Evolutionary conservation across 2,797 vertebrate genomes (phyloP).

Genomic region (Anas flavirostris): DNA sequence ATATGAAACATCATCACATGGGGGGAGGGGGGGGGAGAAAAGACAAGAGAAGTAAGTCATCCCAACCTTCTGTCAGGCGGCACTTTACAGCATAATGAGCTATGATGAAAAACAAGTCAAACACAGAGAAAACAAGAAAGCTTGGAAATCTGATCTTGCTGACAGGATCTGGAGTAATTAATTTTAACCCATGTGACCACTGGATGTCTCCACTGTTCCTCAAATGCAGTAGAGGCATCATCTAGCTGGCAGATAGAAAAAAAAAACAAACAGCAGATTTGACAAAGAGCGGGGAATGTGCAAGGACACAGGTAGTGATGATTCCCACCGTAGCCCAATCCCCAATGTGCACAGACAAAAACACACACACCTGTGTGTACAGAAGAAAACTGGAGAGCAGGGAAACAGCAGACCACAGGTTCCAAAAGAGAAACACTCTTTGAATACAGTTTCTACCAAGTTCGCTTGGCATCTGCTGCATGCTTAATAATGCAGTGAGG

Average conservation of each 20-base stretch:
- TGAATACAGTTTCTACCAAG: background rate
- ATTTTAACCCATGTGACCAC: slow-evolving; percentile 74
- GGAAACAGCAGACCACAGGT: background rate
- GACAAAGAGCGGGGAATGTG: background rate
- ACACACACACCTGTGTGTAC: fast-evolving
- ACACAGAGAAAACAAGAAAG: slow-evolving; percentile 11
- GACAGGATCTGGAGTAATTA: slow-evolving; percentile 68
- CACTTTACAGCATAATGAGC: slow-evolving; percentile 23
- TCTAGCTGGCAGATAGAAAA: slow-evolving; percentile 47
- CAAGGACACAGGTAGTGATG: background rate
- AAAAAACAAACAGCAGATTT: background rate
- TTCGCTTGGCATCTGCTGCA: background rate
- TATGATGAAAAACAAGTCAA: slow-evolving; percentile 62
- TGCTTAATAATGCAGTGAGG: background rate
- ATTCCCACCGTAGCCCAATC: background rate
- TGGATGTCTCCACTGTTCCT: slow-evolving; percentile 80
- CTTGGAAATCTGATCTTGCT: background rate
- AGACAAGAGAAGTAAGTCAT: slow-evolving; percentile 40
- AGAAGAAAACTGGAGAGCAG: background rate
- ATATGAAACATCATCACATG: background rate
- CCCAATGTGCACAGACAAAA: fast-evolving
- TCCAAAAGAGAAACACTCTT: background rate
- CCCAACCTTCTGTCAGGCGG: slow-evolving; percentile 35
- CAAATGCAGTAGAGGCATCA: slow-evolving; percentile 33
- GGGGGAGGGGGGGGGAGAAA: background rate